These are phyloP conservation scores for Camponotus fellah DNA, from an alignment of 2,888 invertebrate genomes.

Conservation along the genomic window DNA sequence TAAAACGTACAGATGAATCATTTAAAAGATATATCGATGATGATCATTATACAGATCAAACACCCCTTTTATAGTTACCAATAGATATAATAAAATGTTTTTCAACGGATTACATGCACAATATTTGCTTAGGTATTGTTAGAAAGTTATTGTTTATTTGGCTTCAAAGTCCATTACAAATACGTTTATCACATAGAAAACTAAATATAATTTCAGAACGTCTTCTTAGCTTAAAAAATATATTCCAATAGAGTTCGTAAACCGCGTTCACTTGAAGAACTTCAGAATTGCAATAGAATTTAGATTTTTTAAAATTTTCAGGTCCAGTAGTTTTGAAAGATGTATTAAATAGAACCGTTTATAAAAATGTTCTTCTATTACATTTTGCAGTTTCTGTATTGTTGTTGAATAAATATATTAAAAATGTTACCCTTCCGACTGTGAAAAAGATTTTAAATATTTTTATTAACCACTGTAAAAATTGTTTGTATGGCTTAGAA, in stretches of 20 bases:
- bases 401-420: background rate
- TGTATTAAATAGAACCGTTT: background rate
- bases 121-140: too few relatives aligned
- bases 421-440: background rate
- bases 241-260: slow-evolving; percentile 1
- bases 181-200: background rate
- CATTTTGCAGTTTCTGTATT: background rate
- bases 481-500: background rate
- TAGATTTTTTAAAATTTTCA: background rate
- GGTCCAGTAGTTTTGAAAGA: background rate
- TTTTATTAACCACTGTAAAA: background rate
- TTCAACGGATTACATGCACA: too few relatives aligned
- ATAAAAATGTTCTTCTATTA: slow-evolving; percentile 3
- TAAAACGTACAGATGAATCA: background rate
- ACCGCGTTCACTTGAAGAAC: background rate
- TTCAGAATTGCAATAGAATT: background rate
- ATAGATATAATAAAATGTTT: too few relatives aligned
- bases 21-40: background rate
- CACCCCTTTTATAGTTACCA: too few relatives aligned
- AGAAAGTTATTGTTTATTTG: too few relatives aligned
- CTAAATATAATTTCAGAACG: background rate
- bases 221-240: background rate
- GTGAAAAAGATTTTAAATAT: background rate
- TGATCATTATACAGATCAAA: background rate
- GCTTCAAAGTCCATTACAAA: too few relatives aligned